phyloP scores from a whole-genome alignment of 2,113 vertebrate species.

The Numenius arquata region DNA sequence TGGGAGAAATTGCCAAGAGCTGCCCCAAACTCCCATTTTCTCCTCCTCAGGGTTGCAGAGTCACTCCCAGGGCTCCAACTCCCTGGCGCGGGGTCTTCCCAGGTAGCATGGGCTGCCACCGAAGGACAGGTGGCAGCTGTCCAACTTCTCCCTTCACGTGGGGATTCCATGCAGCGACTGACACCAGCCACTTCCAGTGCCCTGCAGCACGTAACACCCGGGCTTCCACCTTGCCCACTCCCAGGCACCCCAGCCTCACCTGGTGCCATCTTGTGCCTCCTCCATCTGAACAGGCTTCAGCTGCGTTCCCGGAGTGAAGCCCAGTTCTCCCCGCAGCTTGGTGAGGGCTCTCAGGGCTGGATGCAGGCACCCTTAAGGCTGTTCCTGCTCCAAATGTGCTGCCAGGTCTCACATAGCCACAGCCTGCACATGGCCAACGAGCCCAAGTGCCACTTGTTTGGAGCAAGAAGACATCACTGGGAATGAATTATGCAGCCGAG shows the following conservation, averaged over 20 bases:
- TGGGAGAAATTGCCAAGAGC: background rate
- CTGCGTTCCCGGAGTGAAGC: rapidly evolving
- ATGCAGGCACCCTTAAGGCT: rapidly evolving
- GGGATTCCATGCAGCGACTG: rapidly evolving
- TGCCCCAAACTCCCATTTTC: background rate
- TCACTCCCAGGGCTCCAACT: background rate
- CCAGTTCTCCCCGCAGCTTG: background rate
- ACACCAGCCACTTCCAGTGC: background rate
- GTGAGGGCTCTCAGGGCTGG: background rate
- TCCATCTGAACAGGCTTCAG: background rate
- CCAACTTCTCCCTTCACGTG: background rate
- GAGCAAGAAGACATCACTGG: background rate
- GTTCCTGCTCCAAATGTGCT: background rate
- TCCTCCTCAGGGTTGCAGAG: rapidly evolving
- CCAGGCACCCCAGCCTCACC: background rate
- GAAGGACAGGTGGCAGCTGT: too few species aligned
- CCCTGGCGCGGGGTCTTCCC: rapidly evolving
- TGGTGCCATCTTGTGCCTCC: rapidly evolving
- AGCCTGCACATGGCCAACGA: rapidly evolving
- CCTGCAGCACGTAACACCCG: background rate
- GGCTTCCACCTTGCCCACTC: background rate
- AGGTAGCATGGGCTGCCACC: rapidly evolving
- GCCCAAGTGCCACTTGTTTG: background rate
- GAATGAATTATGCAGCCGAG: background rate
- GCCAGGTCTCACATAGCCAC: background rate